Evolutionary conservation across 2,888 invertebrate genomes (phyloP), one percentile per base, ranked within the genome.

Genomic region (Resseliella maxima): DNA sequence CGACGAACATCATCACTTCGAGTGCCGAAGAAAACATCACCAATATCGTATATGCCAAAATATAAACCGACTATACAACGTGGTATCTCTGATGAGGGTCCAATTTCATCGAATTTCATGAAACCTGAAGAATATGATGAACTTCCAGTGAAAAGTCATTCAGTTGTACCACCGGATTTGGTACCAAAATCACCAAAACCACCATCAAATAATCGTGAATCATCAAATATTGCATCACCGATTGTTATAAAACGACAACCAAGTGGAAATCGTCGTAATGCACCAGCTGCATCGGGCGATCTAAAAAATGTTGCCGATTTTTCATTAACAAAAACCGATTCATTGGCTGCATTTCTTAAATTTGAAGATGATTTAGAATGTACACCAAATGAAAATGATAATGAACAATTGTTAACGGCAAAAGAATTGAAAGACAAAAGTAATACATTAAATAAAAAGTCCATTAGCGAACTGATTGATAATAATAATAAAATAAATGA

Each of bases 41-140:
- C 88, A 83, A 86, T 90, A 21, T 88, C 90, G 27, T 88, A 72
- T 24, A 86, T 87, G 72, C 87, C 86, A 85, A 87, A 87, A 85
- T 86, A 86, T 41, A 87, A 87, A 81, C 88, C 90, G n/a, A 89
- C 90, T 87, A 90, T 91, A 86, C 91, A 91, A 87, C 89, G 91
- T 0, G 91, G 91, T 0, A 89, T 91, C 64, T 91, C 91, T 35
- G 87, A 87, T 87, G 91, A 91, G 87, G 91, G 91, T 1, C 91
- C 91, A 85, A 91, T 91, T 87, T 91, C 91, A 0, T 89, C 88
- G 1, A 91, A 90, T 87, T 91, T 91, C 87, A 89, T 91, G 21
- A 91, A 91, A 87, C 90, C 91, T 0, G 91, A 91, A 87, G 91
- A 91, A 87, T 91, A 89, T 86, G 91, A 91, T 85, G 91, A 91